Base-by-base conservation (phyloP, 1,140 invertebrate species). In the Papilio machaon region DNA sequence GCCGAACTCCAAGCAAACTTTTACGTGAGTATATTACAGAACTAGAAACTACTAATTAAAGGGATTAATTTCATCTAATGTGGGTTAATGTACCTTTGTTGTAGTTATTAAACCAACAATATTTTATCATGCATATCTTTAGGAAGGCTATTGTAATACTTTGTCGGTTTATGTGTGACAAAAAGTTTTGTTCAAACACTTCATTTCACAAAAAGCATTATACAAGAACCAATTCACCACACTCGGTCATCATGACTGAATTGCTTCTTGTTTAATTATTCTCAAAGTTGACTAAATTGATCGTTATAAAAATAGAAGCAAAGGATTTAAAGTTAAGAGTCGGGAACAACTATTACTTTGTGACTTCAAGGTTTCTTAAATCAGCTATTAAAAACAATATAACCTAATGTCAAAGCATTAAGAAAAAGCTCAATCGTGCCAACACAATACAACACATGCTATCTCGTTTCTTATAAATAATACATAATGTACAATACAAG, bases 291-390 rank as follows among this genome's bases (percentile, higher is more conserved):
- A 70, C 11, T 35, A 70, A 30, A 70, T 13, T 70, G 23, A 64
- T 23, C 60, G 23, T 17, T 35, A 35, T 35, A 17, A 70, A 70
- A 35, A 35, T 70, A 75, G 23, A 75, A 75, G 15, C 19, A 75
- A 47, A 75, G 15, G 30, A 77, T 19, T 35, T 54, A 54, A 35
- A 54, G 58, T 38, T 67, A 79, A 43, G 5, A 23, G n/a, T 38
- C 10, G 77, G 35, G 77, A 79, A 58, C 77, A 79, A 79, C 77
- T 79, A 79, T 79, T 79, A 79, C 77, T 79, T 79, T n/a, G 58
- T 79, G 6, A 64, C 77, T 64, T 79, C 77, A 79, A 79, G 77
- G 77, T 79, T 79, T 43, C 60, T 79, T 67, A 46, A 64, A 79
- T 67, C 58, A 49, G 47, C 19, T 15, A 30, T 67, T 67, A 79